A percentile compares a stretch with the other conserved stretches of the same genome.
Evolutionary conservation across 2,888 invertebrate genomes (phyloP).

Genomic region (Apamea sordens): DNA sequence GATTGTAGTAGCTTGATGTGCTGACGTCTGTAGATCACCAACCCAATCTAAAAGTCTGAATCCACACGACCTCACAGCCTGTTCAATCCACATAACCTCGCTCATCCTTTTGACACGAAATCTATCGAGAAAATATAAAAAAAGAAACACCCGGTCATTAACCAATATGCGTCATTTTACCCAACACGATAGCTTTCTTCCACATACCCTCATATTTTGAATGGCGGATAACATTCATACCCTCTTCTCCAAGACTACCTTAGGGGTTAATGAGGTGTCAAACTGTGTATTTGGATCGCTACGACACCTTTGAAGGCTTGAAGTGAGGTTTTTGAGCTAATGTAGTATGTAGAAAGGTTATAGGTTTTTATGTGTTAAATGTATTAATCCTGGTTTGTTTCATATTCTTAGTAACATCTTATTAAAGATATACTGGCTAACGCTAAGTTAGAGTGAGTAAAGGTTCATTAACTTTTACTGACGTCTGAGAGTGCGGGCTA

Average conservation of each 20-base stretch:
- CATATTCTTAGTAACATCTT: neutral
- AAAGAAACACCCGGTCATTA: constrained; percentile 15
- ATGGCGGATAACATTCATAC: constrained; percentile 43
- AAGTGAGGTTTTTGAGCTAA: constrained; percentile 31
- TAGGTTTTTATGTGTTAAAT: neutral
- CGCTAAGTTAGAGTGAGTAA: neutral
- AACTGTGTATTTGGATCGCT: constrained; percentile 38
- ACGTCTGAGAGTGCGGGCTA: constrained; percentile 1
- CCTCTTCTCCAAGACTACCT: constrained; percentile 22
- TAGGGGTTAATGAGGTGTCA: constrained; percentile 49
- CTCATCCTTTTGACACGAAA: constrained; percentile 10
- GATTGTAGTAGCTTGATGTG: no score
- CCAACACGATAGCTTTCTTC: constrained; percentile 29
- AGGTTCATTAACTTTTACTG: constrained; percentile 14
- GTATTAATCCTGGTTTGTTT: constrained; percentile 3
- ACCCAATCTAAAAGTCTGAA: neutral
- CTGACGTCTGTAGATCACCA: no score
- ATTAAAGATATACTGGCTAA: neutral
- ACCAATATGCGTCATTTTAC: constrained; percentile 23
- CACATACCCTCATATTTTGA: constrained; percentile 34
- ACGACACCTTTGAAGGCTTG: constrained; percentile 23
- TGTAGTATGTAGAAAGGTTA: constrained; percentile 14
- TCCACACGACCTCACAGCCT: neutral
- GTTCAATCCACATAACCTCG: constrained; percentile 1
- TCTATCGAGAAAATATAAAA: constrained; percentile 35